phyloP scores from a whole-genome alignment of 2,797 vertebrate genomes.

The Danio aesculapii region DNA sequence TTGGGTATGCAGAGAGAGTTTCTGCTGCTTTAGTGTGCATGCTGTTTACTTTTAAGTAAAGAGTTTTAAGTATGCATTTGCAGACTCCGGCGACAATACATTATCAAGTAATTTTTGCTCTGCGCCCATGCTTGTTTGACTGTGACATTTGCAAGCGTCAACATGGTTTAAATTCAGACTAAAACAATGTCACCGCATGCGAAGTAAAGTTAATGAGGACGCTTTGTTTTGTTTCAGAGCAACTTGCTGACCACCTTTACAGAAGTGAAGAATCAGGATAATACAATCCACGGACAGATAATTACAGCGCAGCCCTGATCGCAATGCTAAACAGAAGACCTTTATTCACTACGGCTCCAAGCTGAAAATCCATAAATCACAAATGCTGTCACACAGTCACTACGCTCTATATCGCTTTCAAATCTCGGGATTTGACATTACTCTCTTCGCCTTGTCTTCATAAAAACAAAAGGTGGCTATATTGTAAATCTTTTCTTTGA shows the following conservation, averaged over 20 bases:
- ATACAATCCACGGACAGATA: constrained; percentile 35
- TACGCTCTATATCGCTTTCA: background rate
- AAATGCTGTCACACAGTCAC: constrained; percentile 30
- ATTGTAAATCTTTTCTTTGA: background rate
- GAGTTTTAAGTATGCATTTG: constrained; percentile 46
- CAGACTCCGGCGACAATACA: constrained; percentile 21
- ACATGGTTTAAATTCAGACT: constrained; percentile 25
- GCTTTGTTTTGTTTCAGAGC: constrained; percentile 45
- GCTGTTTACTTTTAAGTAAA: constrained; percentile 37
- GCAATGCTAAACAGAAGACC: constrained; percentile 40
- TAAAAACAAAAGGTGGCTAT: background rate
- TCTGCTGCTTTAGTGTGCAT: constrained; percentile 41
- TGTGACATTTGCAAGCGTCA: constrained; percentile 42
- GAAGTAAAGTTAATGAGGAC: constrained; percentile 40
- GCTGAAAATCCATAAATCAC: constrained; percentile 36
- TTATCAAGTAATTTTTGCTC: constrained; percentile 47
- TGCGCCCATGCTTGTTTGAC: constrained; percentile 34
- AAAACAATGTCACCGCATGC: constrained; percentile 40
- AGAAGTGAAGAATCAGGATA: constrained; percentile 20
- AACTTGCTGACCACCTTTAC: constrained; percentile 40
- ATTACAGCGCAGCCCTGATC: constrained; percentile 29
- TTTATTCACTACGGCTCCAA: constrained; percentile 23
- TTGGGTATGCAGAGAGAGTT: constrained; percentile 40
- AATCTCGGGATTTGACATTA: background rate
- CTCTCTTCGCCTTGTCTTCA: background rate